Evolutionary conservation across 1,140 invertebrate genomes (phyloP), one percentile per base, ranked within the genome.

Genomic region (Ostrea denselamellosa): DNA sequence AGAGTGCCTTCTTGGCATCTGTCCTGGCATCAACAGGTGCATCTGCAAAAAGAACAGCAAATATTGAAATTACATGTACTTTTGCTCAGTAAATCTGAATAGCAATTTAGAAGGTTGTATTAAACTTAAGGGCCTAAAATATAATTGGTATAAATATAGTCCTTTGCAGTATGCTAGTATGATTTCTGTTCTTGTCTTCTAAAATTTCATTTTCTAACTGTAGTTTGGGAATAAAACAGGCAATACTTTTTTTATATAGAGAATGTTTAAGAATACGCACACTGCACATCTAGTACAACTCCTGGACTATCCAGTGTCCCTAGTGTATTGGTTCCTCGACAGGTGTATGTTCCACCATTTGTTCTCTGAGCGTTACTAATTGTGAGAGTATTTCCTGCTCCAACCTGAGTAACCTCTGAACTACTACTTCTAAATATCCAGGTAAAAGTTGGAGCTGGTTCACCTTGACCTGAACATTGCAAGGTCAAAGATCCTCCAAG

Each of bases 251-350:
- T 14, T 0, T 77, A 17, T 28, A 77, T 8, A 14, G 28, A 81
- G 25, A 81, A 19, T 8, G 1, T 62, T 17, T n/a, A 62, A 19
- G 2, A 19, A 62, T 19, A 77, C 68, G 25, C 28, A 89, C 88
- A 86, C 22, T 62, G 81, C 7, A 89, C 85, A 85, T 84, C 68
- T 34, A 89, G 52, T 54, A n/a, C 44, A 54, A 83, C 58, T 17
- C 53, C 65, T 25, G 51, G 34, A 44, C 53, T 44, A 19, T 82
- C 22, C 28, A 34, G 12, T 17, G n/a, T 83, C 7, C 88, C 88
- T 12, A 44, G 34, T 19, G 54, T 34, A 71, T 89, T 89, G 10
- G 85, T 85, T 28, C 82, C 88, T 85, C 58, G 83, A 81, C 88
- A 89, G 3, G 28, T 14, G 51, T 89, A 86, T 8, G 56, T 25